These are phyloP conservation scores for Podargus strigoides DNA, from an alignment of 2,797 vertebrate species.

Conservation along the genomic window DNA sequence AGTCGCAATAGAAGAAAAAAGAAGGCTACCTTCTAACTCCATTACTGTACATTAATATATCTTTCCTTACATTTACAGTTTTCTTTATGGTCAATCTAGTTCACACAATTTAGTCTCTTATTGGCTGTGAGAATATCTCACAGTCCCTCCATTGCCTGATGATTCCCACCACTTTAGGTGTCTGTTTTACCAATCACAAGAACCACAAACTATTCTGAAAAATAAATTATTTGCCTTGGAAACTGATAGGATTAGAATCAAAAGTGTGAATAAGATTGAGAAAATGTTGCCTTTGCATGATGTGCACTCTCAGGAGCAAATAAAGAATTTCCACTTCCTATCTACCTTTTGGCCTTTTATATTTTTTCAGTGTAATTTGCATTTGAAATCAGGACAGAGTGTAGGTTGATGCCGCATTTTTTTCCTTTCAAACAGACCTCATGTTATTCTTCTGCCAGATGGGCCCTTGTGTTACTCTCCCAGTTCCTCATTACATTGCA, in stretches of 20 bases:
- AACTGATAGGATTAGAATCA: not conserved
- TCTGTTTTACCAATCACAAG: not conserved
- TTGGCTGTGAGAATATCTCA: constrained; percentile 4
- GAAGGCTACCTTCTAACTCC: not conserved
- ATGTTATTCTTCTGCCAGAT: not conserved
- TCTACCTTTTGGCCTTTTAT: not conserved
- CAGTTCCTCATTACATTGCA: not conserved
- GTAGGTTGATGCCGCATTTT: not conserved
- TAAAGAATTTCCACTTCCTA: not conserved
- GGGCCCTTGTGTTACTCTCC: not conserved
- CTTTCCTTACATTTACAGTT: constrained; percentile 54
- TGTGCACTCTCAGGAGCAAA: not conserved
- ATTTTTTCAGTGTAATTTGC: not conserved
- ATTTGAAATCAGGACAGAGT: not conserved
- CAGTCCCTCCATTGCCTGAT: constrained; percentile 1
- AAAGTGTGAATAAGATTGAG: not conserved
- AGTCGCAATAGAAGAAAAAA: not conserved
- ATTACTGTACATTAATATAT: constrained; percentile 28
- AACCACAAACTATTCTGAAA: not conserved
- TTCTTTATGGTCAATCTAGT: constrained; percentile 21
- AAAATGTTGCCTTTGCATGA: not conserved
- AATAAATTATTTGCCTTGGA: constrained; percentile 7
- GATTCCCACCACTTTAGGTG: not conserved
- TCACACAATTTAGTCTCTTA: constrained; percentile 6
- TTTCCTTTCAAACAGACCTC: not conserved